Conservation (phyloP, 2,113 vertebrate species). For the Oplegnathus fasciatus region DNA sequence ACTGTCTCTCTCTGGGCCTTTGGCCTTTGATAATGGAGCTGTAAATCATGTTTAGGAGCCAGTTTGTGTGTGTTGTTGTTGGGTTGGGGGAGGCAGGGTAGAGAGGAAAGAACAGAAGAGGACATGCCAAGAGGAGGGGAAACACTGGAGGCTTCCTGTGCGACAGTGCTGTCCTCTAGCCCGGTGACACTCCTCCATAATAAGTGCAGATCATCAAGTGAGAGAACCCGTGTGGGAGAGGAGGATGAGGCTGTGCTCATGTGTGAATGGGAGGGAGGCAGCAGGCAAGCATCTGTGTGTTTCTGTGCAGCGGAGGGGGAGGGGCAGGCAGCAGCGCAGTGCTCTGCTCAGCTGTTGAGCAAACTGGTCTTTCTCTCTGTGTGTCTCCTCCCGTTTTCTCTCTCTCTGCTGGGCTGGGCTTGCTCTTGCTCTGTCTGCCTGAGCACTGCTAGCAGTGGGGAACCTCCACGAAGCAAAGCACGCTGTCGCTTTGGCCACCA, state of each 20-base stretch:
- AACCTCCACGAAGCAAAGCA: conserved; percentile 53
- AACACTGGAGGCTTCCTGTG: conserved; percentile 14
- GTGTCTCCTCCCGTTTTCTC: conserved; percentile 40
- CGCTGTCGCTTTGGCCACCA: conserved; percentile 72
- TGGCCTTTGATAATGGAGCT: conserved; percentile 60
- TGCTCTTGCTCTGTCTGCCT: conserved; percentile 45
- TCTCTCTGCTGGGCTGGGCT: conserved; percentile 57
- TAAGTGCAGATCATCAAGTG: conserved; percentile 41
- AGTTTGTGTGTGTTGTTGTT: conserved; percentile 18
- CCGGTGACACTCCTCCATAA: conserved; percentile 14
- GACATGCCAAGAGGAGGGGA: conserved; percentile 15
- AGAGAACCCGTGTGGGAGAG: conserved; percentile 30
- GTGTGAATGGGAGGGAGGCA: conserved; percentile 63
- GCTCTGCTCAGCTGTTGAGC: conserved; percentile 76
- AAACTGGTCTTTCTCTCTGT: conserved; percentile 56
- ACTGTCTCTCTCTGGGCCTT: conserved; percentile 12
- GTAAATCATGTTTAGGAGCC: conserved; percentile 54
- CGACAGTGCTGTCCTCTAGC: background rate
- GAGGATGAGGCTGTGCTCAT: conserved; percentile 30
- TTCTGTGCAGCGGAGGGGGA: conserved; percentile 63
- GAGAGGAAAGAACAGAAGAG: background rate
- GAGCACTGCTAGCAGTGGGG: conserved; percentile 39
- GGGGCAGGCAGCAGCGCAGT: conserved; percentile 65
- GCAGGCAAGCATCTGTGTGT: conserved; percentile 64
- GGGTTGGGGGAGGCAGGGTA: background rate